Conservation (phyloP, 53 echinoderm and acorn worm species). For the Paracentrotus lividus region DNA sequence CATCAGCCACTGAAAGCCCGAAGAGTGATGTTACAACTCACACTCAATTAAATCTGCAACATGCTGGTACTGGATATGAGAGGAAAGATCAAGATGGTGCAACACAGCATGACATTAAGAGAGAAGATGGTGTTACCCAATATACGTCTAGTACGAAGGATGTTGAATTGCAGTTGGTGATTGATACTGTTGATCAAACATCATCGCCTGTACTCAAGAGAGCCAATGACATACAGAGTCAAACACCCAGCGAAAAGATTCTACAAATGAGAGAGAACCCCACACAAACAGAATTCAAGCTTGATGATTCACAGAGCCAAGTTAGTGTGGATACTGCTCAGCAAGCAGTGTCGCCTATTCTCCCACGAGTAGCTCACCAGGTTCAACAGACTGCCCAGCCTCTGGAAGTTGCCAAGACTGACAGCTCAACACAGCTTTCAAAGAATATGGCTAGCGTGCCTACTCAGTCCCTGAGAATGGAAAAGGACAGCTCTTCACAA, state of each 20-base stretch:
- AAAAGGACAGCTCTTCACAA: not conserved
- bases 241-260: not conserved
- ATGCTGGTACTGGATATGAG: constrained; percentile 10
- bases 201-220: constrained; percentile 32
- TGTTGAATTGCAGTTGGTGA: not conserved
- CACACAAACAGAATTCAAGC: constrained; percentile 20
- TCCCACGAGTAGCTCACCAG: not conserved
- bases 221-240: not conserved
- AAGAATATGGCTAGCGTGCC: not conserved
- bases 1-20: not conserved
- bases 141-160: not conserved
- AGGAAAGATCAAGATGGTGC: constrained; percentile 2
- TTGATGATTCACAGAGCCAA: constrained; percentile 9
- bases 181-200: not conserved
- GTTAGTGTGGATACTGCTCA: not conserved
- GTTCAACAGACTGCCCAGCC: constrained; percentile 8
- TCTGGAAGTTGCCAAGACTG: not conserved
- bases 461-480: constrained; percentile 1
- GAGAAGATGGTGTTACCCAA: constrained; percentile 27
- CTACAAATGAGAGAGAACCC: not conserved
- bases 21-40: constrained; percentile 11
- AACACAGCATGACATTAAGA: not conserved
- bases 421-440: not conserved
- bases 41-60: not conserved
- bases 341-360: not conserved